Base-by-base conservation (phyloP, 1,140 invertebrate species). In the Pseudachorutes palmiensis region DNA sequence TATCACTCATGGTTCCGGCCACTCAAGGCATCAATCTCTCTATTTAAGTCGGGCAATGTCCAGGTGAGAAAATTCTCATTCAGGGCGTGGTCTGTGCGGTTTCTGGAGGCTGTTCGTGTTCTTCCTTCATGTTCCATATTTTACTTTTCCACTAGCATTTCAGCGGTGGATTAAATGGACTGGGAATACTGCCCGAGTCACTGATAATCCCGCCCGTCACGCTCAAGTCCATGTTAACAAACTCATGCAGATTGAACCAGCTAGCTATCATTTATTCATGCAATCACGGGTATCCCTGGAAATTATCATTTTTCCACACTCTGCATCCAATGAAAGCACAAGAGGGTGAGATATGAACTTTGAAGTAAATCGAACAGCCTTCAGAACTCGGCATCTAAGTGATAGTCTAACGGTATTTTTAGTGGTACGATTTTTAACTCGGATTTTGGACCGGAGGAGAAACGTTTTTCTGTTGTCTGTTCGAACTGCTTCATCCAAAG, bases 281-380 rank as follows among this genome's bases (percentile, higher is more conserved):
- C 29, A 12, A 24, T 22, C 51, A 57, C 5, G 22, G 30, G 2
- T 19, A n/a, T n/a, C n/a, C n/a, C n/a, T n/a, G n/a, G n/a, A n/a
- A n/a, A n/a, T n/a, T n/a, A n/a, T n/a, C n/a, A n/a, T n/a, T n/a
- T n/a, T n/a, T 22, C 12, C 24, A 31, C 49, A 33, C 14, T 26
- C 45, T 45, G 2, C 26, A 68, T 65, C 64, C 19, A 29, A 9
- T 36, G 24, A 49, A 19, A n/a, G 51, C 22, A 75, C 69, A 72
- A 73, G 80, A 5, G 63, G 55, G 63, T 55, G 51, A 55, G 51
- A 55, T 24, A 19, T 14, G 9, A 12, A 41, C 59, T 31, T 60
- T 36, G 80, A 84, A 85, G 84, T 83, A 84, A 86, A 84, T 85
- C 83, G 84, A 86, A 85, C 83, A 83, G 83, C 82, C 83, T 82